These are phyloP conservation scores for Sturnira hondurensis DNA, from an alignment of 2,113 vertebrate species.

Conservation along the genomic window DNA sequence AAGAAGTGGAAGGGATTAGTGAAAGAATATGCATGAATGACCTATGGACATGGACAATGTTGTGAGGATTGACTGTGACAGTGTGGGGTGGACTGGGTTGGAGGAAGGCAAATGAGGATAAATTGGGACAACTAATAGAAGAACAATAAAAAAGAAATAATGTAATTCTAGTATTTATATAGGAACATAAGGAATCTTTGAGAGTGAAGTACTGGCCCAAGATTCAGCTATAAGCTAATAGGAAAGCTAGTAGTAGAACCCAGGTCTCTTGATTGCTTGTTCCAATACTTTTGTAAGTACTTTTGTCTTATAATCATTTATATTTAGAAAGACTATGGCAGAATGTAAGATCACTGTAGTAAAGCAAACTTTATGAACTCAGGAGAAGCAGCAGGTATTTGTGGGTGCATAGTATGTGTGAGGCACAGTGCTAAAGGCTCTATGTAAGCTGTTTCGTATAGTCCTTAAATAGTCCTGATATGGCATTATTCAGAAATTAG, in stretches of 20 bases:
- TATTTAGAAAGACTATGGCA: background rate
- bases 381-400: background rate
- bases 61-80: no score
- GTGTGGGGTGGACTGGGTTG: no score
- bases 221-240: background rate
- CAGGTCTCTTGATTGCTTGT: background rate
- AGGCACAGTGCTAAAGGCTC: background rate
- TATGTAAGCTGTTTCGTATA: background rate
- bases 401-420: background rate
- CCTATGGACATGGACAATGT: no score
- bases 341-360: background rate
- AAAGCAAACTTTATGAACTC: background rate
- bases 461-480: background rate
- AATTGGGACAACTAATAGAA: no score
- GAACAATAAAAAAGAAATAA: background rate
- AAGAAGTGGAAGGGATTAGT: no score
- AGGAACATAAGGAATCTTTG: background rate
- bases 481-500: background rate
- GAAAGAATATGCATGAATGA: no score
- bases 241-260: background rate
- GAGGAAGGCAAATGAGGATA: no score
- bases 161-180: background rate
- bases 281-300: background rate
- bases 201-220: background rate
- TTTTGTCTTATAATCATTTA: background rate